A percentile compares a stretch with the other conserved stretches of the same genome.
phyloP scores from a whole-genome alignment of 2,888 invertebrate genomes.

The Perithous albicinctus region DNA sequence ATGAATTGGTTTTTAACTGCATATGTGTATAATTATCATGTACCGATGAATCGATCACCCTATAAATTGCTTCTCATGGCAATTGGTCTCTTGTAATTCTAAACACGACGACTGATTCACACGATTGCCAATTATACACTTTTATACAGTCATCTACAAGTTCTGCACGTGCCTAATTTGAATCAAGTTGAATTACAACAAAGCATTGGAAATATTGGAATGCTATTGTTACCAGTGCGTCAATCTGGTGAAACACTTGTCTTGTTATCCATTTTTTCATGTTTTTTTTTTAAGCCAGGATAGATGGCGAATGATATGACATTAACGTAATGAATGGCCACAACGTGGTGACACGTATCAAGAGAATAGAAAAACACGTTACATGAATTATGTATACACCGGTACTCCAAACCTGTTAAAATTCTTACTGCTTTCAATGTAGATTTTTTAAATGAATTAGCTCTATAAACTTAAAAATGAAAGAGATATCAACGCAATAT shows the following conservation, averaged over 20 bases:
- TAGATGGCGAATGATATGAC: background rate
- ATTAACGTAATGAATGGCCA: background rate
- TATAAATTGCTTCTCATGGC: constrained; percentile 30
- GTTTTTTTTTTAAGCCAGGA: constrained; percentile 11
- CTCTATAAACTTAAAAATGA: too few species aligned
- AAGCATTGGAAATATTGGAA: constrained; percentile 35
- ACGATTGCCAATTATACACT: constrained; percentile 38
- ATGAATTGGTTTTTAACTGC: too few species aligned
- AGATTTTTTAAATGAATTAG: too few species aligned
- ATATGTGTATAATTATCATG: background rate
- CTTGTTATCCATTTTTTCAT: constrained; percentile 1
- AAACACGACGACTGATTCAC: constrained; percentile 32
- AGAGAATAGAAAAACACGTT: background rate
- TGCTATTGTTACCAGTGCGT: constrained; percentile 45
- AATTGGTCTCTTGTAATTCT: constrained; percentile 48
- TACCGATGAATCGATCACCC: background rate
- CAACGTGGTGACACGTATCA: background rate
- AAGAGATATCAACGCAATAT: too few species aligned
- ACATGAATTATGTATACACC: constrained; percentile 10
- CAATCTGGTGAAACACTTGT: constrained; percentile 40
- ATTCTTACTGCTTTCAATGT: constrained; percentile 15
- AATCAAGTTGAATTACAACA: constrained; percentile 35
- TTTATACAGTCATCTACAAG: constrained; percentile 41
- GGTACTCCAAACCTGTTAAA: background rate
- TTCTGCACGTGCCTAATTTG: constrained; percentile 45